Percentiles rank a stretch among this genome's conserved stretches.
phyloP scores from a whole-genome alignment of 2,797 vertebrate species.

The Notolepis coatsorum region DNA sequence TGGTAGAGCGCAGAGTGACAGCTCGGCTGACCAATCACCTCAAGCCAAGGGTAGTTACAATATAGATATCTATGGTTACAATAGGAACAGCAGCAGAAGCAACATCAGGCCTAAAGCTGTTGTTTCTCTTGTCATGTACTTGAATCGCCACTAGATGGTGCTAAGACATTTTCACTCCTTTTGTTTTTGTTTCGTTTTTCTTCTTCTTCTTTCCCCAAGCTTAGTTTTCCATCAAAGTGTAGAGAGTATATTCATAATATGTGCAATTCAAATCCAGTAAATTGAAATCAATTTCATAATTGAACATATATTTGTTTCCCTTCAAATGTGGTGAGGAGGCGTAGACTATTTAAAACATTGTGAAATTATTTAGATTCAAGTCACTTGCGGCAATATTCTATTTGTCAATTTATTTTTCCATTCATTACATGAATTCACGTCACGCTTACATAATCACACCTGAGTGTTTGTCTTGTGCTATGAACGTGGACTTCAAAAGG shows the following conservation, averaged over 20 bases:
- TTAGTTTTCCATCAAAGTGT: neutral
- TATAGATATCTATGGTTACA: too few species aligned
- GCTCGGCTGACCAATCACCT: too few species aligned
- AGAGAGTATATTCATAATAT: neutral
- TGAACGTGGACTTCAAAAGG: conserved; percentile 49
- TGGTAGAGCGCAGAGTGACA: too few species aligned
- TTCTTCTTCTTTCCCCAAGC: neutral
- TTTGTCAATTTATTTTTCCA: neutral
- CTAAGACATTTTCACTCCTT: conserved; percentile 26
- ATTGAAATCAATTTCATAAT: neutral
- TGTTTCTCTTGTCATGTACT: conserved; percentile 1
- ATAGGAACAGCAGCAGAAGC: neutral
- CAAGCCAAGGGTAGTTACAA: too few species aligned
- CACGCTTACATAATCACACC: too few species aligned
- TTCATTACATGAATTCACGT: too few species aligned
- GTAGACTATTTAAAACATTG: too few species aligned
- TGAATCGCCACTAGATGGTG: conserved; percentile 68
- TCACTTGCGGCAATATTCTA: too few species aligned
- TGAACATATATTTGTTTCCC: neutral
- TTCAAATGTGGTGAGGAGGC: too few species aligned
- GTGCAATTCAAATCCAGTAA: neutral
- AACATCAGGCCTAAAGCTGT: neutral
- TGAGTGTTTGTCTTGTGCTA: conserved; percentile 1
- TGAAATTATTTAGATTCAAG: neutral
- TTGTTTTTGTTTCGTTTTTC: neutral